phyloP scores from a whole-genome alignment of 2,113 vertebrate species.

The Balaeniceps rex region DNA sequence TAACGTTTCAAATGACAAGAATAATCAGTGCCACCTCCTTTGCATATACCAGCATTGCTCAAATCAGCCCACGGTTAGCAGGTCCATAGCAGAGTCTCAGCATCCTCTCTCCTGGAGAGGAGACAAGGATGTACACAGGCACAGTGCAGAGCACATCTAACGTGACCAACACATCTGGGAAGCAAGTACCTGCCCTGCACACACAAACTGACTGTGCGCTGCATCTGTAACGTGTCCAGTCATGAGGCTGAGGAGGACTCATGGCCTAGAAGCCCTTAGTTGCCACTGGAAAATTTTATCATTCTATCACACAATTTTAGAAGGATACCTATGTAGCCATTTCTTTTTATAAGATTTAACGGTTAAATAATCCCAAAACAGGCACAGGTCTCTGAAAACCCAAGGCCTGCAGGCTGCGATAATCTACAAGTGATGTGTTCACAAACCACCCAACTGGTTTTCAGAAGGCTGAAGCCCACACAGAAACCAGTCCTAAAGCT shows the following conservation, averaged over 20 bases:
- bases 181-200: background rate
- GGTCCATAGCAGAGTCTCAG: background rate
- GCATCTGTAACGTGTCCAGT: fast-evolving
- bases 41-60: background rate
- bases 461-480: background rate
- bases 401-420: background rate
- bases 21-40: background rate
- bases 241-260: background rate
- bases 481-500: background rate
- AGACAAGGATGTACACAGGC: background rate
- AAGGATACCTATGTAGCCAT: background rate
- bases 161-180: fast-evolving
- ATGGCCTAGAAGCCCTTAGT: background rate
- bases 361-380: background rate
- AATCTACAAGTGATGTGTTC: background rate
- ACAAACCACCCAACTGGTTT: background rate
- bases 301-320: background rate
- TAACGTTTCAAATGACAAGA: background rate
- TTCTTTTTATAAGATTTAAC: background rate
- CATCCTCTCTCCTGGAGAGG: background rate
- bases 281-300: background rate
- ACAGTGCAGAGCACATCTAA: background rate
- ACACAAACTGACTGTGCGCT: background rate
- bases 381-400: background rate
- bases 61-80: background rate